Conservation (phyloP, 2,797 vertebrate genomes). For the Melopsittacus undulatus region DNA sequence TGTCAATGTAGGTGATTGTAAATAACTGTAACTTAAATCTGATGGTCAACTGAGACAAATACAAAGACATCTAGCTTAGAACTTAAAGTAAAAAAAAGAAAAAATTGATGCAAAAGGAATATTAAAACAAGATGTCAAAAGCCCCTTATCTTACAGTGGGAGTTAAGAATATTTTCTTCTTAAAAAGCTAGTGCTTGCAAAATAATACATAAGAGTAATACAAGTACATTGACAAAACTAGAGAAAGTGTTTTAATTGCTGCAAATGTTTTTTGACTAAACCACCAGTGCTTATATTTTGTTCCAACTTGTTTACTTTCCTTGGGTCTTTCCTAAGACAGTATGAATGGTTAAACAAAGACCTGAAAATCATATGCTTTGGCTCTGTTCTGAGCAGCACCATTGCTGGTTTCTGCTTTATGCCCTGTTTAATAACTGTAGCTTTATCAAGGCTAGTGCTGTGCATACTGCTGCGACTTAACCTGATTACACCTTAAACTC, state of each 20-base stretch:
- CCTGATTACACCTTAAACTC: background rate
- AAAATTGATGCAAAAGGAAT: background rate
- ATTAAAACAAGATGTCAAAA: background rate
- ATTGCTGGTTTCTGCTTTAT: background rate
- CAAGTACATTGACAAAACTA: background rate
- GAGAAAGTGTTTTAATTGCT: slow-evolving; percentile 1
- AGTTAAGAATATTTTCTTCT: background rate
- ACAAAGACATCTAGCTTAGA: background rate
- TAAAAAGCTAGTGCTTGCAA: background rate
- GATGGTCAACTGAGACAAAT: background rate
- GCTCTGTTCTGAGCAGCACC: background rate
- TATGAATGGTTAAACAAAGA: slow-evolving; percentile 8
- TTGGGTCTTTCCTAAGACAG: background rate
- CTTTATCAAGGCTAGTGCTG: background rate
- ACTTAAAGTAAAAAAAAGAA: background rate
- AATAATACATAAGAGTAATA: background rate
- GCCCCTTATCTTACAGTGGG: background rate
- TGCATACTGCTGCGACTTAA: background rate
- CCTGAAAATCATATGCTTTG: background rate
- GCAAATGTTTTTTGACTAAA: background rate
- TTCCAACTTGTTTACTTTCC: background rate
- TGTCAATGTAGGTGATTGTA: slow-evolving; percentile 47
- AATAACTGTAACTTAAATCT: slow-evolving; percentile 59
- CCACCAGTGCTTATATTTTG: background rate
- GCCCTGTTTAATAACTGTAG: background rate